Percentiles rank a stretch among this genome's conserved stretches.
Evolutionary conservation across 2,797 vertebrate species (phyloP).

Genomic region (Tragopan temminckii): DNA sequence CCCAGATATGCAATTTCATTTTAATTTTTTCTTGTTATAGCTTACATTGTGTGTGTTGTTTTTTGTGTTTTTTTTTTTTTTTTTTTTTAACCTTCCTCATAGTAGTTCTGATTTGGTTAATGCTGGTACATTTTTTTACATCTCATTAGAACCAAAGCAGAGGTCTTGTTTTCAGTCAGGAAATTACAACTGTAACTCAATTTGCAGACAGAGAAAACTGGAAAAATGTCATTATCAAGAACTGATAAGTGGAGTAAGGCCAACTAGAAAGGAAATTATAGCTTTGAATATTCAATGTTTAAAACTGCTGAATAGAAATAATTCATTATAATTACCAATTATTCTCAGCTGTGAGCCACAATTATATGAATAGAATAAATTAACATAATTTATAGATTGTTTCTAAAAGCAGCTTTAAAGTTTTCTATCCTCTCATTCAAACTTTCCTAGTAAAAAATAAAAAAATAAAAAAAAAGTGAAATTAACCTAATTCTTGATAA

Average conservation of each 20-base stretch:
- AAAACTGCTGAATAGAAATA: neutral
- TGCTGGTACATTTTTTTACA: neutral
- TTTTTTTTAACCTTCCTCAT: neutral
- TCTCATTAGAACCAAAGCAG: neutral
- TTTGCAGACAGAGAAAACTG: conserved; percentile 10
- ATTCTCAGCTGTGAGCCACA: neutral
- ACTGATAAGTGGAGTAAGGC: neutral
- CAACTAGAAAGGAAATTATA: conserved; percentile 15
- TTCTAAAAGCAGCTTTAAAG: neutral
- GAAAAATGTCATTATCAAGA: conserved; percentile 6
- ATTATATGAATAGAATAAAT: conserved; percentile 9
- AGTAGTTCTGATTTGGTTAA: neutral
- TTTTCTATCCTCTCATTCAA: neutral
- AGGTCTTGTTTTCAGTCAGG: neutral
- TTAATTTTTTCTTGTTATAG: neutral
- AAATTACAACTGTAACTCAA: neutral
- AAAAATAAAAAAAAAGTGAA: conserved; percentile 1
- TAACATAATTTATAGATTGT: neutral
- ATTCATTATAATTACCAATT: neutral
- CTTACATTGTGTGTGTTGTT: neutral
- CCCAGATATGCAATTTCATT: neutral
- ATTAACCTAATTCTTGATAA: neutral
- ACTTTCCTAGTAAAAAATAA: neutral
- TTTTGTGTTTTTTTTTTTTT: neutral
- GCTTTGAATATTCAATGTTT: conserved; percentile 19